phyloP scores from a whole-genome alignment of 1,140 invertebrate species.

The Luehdorfia chinensis region DNA sequence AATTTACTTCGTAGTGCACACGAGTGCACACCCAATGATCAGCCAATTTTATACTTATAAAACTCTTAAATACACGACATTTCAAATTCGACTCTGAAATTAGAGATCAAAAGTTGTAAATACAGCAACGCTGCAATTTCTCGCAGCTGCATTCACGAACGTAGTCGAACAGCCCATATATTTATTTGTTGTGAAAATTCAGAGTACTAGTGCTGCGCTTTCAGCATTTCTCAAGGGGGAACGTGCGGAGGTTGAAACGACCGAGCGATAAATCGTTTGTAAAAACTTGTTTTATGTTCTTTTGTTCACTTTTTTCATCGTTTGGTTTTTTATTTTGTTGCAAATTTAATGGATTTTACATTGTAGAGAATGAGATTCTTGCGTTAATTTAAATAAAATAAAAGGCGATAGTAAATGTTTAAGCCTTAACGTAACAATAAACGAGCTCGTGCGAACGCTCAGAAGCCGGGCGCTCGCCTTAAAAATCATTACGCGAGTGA shows the following conservation, averaged over 20 bases:
- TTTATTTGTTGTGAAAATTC: constrained; percentile 17
- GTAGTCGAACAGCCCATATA: constrained; percentile 10
- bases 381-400: no score
- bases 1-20: constrained; percentile 11
- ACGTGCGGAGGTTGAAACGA: not conserved
- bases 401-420: no score
- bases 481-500: no score
- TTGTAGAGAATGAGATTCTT: no score
- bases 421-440: no score
- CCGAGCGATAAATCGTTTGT: constrained; percentile 15
- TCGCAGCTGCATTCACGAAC: constrained; percentile 10
- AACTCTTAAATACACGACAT: not conserved
- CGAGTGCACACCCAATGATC: constrained; percentile 7
- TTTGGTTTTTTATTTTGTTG: not conserved
- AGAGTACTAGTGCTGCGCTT: constrained; percentile 4
- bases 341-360: constrained; percentile 5
- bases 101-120: not conserved
- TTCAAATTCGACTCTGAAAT: constrained; percentile 7
- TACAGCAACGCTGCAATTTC: not conserved
- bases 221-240: constrained; percentile 13
- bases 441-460: no score
- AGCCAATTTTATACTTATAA: constrained; percentile 14
- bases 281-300: constrained; percentile 17
- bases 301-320: constrained; percentile 8
- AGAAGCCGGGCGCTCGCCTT: no score